Evolutionary conservation across 1,140 invertebrate genomes (phyloP).

Genomic region (Bombyx mandarina): DNA sequence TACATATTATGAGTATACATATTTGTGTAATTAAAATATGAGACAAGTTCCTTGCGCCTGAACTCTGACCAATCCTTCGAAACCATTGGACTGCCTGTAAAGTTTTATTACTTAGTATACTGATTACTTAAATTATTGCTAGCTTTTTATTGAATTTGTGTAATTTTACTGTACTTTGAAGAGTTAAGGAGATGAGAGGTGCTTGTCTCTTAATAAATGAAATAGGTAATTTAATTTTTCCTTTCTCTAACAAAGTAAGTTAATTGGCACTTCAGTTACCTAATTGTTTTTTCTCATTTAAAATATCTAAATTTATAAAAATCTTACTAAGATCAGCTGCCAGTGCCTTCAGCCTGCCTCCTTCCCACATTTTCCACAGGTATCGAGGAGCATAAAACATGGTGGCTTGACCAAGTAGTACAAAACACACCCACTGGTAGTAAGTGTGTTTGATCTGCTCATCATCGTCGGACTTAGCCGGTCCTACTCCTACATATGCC

Average conservation of each 20-base stretch:
- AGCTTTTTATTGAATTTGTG: background rate
- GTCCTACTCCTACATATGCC: slow-evolving; percentile 48
- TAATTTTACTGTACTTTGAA: too few relatives aligned
- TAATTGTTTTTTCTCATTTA: background rate
- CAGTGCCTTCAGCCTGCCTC: slow-evolving; percentile 64
- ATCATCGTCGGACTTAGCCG: slow-evolving; percentile 51
- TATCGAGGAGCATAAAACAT: slow-evolving; percentile 82
- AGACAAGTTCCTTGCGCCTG: slow-evolving; percentile 68
- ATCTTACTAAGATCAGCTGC: slow-evolving; percentile 45
- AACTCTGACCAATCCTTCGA: slow-evolving; percentile 70
- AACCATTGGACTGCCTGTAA: slow-evolving; percentile 64
- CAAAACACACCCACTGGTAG: slow-evolving; percentile 91
- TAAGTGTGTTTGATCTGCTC: slow-evolving; percentile 81
- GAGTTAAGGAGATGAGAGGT: too few relatives aligned
- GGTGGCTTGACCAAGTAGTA: slow-evolving; percentile 84
- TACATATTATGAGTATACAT: slow-evolving; percentile 78
- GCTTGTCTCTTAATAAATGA: too few relatives aligned
- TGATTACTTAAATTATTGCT: background rate
- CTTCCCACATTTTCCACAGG: slow-evolving; percentile 85
- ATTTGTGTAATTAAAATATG: slow-evolving; percentile 70
- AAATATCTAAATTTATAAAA: slow-evolving; percentile 3
- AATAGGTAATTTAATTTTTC: too few relatives aligned
- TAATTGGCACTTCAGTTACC: too few relatives aligned
- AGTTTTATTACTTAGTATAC: background rate
- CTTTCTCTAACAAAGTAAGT: too few relatives aligned